Evolutionary conservation across 2,888 invertebrate species (phyloP).

Genomic region (Strigamia crassipes): DNA sequence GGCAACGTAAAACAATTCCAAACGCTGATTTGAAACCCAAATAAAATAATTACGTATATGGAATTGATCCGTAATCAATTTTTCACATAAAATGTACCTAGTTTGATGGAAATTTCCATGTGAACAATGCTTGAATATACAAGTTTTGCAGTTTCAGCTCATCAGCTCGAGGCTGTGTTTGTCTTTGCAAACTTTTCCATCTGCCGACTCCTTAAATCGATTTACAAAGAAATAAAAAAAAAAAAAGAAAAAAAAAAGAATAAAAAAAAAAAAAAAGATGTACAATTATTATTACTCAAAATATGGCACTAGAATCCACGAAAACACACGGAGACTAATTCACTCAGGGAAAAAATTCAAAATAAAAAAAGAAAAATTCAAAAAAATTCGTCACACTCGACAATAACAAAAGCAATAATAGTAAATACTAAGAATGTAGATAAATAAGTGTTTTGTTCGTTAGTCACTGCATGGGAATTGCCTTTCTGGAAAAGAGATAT

Average conservation of each 20-base stretch:
- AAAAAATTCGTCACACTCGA: background rate
- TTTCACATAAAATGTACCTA: background rate
- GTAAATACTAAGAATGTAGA: too few species aligned
- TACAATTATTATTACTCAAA: background rate
- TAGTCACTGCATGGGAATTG: constrained; percentile 54
- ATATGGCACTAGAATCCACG: constrained; percentile 30
- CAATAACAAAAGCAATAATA: background rate
- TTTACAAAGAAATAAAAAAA: background rate
- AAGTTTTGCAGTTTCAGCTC: background rate
- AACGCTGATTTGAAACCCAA: too few species aligned
- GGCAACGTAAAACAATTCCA: too few species aligned
- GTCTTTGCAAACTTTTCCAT: background rate
- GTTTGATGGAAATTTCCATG: background rate
- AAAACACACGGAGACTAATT: constrained; percentile 19
- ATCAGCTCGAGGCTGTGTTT: background rate
- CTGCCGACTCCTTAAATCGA: background rate
- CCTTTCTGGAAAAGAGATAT: constrained; percentile 75
- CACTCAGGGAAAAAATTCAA: background rate
- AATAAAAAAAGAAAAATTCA: background rate
- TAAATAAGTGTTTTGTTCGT: too few species aligned
- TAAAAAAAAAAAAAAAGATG: too few species aligned
- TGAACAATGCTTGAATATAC: background rate
- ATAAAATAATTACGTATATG: too few species aligned
- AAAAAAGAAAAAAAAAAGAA: too few species aligned
- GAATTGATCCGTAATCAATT: background rate